Evolutionary conservation across 2,797 vertebrate species (phyloP).

Genomic region (Clarias fuscus): DNA sequence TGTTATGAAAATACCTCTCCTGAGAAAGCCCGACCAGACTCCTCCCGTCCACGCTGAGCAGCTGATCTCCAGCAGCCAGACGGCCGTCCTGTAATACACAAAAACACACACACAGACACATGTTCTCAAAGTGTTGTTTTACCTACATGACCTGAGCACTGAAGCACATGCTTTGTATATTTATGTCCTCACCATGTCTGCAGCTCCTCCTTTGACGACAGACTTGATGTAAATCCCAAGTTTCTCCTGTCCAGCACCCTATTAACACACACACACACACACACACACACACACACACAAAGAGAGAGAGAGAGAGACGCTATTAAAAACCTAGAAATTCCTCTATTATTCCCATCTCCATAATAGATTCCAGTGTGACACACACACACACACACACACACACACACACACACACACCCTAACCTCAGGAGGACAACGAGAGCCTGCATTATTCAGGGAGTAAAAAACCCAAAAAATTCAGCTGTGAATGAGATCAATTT

Average conservation of each 20-base stretch:
- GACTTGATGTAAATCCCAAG: constrained; percentile 98
- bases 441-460: background rate
- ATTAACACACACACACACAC: constrained; percentile 53
- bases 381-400: too few relatives aligned
- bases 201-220: constrained; percentile 96
- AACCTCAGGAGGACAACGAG: background rate
- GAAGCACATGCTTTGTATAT: constrained; percentile 19
- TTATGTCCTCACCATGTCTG: constrained; percentile 84
- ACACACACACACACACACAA: constrained; percentile 38
- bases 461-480: background rate
- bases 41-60: constrained; percentile 95
- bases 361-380: background rate
- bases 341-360: too few relatives aligned
- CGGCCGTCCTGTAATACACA: constrained; percentile 84
- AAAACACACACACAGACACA: constrained; percentile 12
- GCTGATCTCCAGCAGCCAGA: constrained; percentile 92
- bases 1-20: constrained; percentile 82
- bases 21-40: constrained; percentile 96
- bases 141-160: constrained; percentile 6
- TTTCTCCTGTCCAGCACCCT: constrained; percentile 98
- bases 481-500: background rate
- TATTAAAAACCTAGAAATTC: background rate
- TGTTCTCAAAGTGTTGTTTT: background rate
- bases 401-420: too few relatives aligned
- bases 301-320: background rate